Base-by-base conservation (phyloP, 2,797 vertebrate species). In the Sebastes kiyomatsui region DNA sequence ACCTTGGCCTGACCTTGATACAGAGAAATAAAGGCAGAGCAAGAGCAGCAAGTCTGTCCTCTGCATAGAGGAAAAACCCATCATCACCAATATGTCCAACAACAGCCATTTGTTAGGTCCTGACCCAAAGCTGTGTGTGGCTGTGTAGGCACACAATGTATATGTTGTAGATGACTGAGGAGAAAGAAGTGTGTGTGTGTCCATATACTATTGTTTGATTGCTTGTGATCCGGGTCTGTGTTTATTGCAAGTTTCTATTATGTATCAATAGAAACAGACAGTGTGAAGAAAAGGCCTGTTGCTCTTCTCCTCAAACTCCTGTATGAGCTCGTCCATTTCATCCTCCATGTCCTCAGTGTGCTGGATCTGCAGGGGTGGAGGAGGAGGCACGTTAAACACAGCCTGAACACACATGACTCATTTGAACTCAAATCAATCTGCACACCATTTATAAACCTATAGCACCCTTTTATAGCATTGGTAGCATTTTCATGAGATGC, bases 261-360 rank as follows among this genome's bases (percentile, higher is more conserved):
- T 68, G 77, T 81, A 80, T 98, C 96, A 99, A 96, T 99, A 99
- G 96, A 99, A 99, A 95, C 98, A 99, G 93, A 99, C 97, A 0
- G 98, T 99, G 90, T 99, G 98, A 61, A 99, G 97, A 90, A 99
- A 99, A 92, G 97, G 96, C 87, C 97, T 94, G 86, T 97, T 97
- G 66, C 98, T 99, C 94, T 99, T 99, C 79, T 99, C 98, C 93
- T 99, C 98, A 22, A 99, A 99, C 93, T 99, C 98, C 88, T 99
- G 98, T 85, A 99, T 93, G 72, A 99, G 97, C 89, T 99, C 98
- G 1, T 99, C 98, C 1, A 99, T 99, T 93, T 99, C 98, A 14
- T 99, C 99, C 93, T 99, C 98, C 98, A 99, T 99, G 89, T 99
- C 98, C 42, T 99, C 98, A 0, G 98, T 99, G 94, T 98, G 98